A percentile compares a stretch with the other conserved stretches of the same genome.
These are phyloP conservation scores for Drosophila micromelanica DNA, from an alignment of 1,140 invertebrate genomes.

Conservation along the genomic window DNA sequence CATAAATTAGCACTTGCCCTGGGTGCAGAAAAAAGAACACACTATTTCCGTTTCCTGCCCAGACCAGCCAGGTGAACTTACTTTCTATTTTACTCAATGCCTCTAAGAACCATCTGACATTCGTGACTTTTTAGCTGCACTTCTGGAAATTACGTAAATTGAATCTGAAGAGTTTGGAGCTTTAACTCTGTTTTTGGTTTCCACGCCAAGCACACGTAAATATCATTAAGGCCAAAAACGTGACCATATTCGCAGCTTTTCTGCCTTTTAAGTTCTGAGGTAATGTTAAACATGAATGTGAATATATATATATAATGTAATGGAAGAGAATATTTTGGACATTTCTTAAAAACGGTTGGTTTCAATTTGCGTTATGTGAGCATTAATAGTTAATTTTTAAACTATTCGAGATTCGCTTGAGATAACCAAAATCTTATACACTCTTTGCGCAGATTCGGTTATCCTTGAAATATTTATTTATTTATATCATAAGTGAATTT, in stretches of 20 bases:
- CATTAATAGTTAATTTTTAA: too few species aligned
- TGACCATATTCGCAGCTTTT: constrained; percentile 73
- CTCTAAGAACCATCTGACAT: neutral
- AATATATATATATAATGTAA: constrained; percentile 55
- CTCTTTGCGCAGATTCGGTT: too few species aligned
- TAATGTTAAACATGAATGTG: constrained; percentile 52
- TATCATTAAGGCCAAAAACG: constrained; percentile 49
- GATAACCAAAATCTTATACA: too few species aligned
- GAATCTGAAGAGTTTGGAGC: neutral
- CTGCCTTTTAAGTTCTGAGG: constrained; percentile 54
- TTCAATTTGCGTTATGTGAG: too few species aligned
- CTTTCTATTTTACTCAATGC: neutral
- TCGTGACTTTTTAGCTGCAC: constrained; percentile 2
- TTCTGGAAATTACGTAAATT: constrained; percentile 6
- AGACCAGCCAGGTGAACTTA: neutral
- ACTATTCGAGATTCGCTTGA: too few species aligned
- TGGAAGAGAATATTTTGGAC: too few species aligned
- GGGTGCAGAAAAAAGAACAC: constrained; percentile 36
- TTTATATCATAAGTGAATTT: too few species aligned
- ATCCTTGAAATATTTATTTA: too few species aligned
- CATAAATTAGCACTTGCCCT: constrained; percentile 66
- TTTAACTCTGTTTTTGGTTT: too few species aligned
- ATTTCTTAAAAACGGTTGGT: too few species aligned
- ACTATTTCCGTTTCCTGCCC: constrained; percentile 49
- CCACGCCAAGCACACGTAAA: too few species aligned